These are phyloP conservation scores for Microctonus brassicae DNA, from an alignment of 2,888 invertebrate genomes.

Conservation along the genomic window DNA sequence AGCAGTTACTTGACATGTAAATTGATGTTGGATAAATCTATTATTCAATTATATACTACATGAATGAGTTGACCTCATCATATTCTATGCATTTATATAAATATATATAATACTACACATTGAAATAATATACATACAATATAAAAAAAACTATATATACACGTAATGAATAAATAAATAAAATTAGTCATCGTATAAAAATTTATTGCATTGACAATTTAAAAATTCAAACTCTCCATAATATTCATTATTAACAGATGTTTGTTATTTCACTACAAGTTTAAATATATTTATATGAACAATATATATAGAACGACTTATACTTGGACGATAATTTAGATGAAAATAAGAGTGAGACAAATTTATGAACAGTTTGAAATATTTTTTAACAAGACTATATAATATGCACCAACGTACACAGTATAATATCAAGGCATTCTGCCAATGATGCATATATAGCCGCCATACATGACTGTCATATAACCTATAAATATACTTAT, in stretches of 20 bases:
- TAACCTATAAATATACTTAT: constrained; percentile 33
- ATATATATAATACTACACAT: not conserved
- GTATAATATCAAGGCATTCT: constrained; percentile 28
- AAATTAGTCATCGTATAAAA: constrained; percentile 30
- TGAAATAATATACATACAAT: not conserved
- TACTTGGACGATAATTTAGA: constrained; percentile 28
- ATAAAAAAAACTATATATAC: too few relatives aligned
- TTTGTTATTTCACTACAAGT: constrained; percentile 28
- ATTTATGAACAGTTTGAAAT: constrained; percentile 35
- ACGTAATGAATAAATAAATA: too few relatives aligned
- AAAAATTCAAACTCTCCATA: constrained; percentile 8
- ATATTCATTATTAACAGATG: constrained; percentile 41
- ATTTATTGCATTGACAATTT: not conserved
- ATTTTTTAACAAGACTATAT: constrained; percentile 4
- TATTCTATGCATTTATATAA: not conserved
- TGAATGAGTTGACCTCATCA: constrained; percentile 10
- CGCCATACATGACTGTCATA: constrained; percentile 27
- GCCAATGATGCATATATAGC: constrained; percentile 17
- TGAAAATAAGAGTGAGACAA: constrained; percentile 22
- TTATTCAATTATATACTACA: constrained; percentile 2
- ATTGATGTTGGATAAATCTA: not conserved
- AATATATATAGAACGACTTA: constrained; percentile 4
- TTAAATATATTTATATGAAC: not conserved
- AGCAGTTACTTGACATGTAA: not conserved
- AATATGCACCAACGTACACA: not conserved